Evolutionary conservation across 2,797 vertebrate species (phyloP), one percentile per base, ranked within the genome.

Genomic region (Clarias laeviceps): DNA sequence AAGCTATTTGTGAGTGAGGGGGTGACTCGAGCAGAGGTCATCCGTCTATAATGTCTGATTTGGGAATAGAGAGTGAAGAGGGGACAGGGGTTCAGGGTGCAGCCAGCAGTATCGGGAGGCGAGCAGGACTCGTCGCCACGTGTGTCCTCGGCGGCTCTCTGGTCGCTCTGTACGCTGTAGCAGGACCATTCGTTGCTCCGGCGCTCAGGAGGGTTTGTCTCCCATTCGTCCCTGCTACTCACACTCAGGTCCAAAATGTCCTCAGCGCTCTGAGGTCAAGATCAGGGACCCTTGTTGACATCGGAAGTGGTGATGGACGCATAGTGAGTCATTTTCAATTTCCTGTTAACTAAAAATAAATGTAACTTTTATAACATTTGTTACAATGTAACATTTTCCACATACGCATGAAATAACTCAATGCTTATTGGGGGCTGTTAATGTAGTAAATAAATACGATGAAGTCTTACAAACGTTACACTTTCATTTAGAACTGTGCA

Each of bases 231-330:
- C 98, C 98, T 6, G 98, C 98, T 0, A 99, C 97, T 18, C 83
- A 94, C 0, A 87, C 91, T 9, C 98, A 99, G 93, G 92, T 98
- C 15, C 92, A 94, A 57, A 98, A 97, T 0, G 97, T 99, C 14
- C 87, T 99, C 80, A 91, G 64, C 45, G 94, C 93, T 90, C 56
- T 99, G 56, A 91, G 84, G 5, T 37, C 83, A 65, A 93, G 97
- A 76, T 93, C 92, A 0, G 98, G 98, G 37, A 90, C 92, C 0
- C 88, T 99, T 22, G 97, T 96, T 84, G 98, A 99, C 89, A 93
- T 99, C 0, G 98, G 98, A 1, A 99, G 98, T 0, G 98, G 98
- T 1, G 98, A 99, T 77, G 98, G 98, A 12, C 96, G 98, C 18
- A 93, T 99, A 90, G 98, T 99, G 93, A 97, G 98, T 97, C 50